Percentiles rank a stretch among this genome's conserved stretches.
Conservation (phyloP, 2,113 vertebrate species). For the Paramormyrops kingsleyae region DNA sequence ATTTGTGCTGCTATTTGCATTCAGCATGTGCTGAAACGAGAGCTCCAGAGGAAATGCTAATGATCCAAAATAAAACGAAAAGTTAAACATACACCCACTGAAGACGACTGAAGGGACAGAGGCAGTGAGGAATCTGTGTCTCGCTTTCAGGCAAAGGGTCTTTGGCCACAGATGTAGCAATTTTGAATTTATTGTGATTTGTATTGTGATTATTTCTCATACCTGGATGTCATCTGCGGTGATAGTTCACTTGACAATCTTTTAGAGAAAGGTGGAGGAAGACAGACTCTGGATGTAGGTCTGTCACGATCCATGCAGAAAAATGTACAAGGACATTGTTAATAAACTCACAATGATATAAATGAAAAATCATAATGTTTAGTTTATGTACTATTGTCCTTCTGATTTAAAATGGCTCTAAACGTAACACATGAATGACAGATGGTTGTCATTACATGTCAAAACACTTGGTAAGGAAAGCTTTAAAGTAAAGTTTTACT, state of each 20-base stretch:
- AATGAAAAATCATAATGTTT: not conserved
- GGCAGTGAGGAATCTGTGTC: not conserved
- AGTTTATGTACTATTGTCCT: not conserved
- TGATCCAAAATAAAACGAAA: not conserved
- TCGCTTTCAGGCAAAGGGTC: not conserved
- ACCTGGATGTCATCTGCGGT: not conserved
- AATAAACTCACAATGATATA: not conserved
- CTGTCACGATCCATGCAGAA: not conserved
- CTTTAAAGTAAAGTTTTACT: not conserved
- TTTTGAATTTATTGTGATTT: not conserved
- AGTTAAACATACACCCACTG: not conserved
- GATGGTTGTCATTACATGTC: not conserved
- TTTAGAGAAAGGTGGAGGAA: not conserved
- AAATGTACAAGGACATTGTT: not conserved
- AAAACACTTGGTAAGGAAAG: not conserved
- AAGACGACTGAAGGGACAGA: not conserved
- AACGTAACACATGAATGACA: not conserved
- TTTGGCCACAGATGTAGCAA: not conserved
- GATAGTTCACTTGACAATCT: not conserved
- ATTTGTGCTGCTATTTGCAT: slow-evolving; percentile 15
- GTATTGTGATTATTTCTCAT: not conserved
- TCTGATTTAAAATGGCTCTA: not conserved
- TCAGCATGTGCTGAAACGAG: not conserved
- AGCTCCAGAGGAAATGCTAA: slow-evolving; percentile 5
- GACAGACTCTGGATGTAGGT: not conserved